Evolutionary conservation across 2,888 invertebrate species (phyloP).

Genomic region (Apotomis turbidana): DNA sequence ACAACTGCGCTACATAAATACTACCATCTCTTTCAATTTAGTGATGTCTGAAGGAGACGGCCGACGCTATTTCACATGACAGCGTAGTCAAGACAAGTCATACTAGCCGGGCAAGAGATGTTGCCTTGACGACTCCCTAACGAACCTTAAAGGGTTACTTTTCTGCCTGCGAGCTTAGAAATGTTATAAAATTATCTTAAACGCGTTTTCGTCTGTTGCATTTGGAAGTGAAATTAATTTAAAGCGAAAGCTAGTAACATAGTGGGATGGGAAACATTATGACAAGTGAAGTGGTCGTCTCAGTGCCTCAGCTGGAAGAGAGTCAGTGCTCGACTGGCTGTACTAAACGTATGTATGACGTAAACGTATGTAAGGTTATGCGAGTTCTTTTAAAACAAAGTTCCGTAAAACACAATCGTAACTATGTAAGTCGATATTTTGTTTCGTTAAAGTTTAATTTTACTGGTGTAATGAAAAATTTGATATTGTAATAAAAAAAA

Average conservation of each 20-base stretch:
- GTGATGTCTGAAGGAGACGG: no score
- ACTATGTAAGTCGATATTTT: no score
- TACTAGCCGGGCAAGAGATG: neutral
- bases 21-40: no score
- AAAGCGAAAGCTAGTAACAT: neutral
- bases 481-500: no score
- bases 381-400: no score
- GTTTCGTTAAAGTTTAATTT: no score
- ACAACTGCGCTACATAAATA: no score
- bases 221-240: neutral
- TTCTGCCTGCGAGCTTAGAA: neutral
- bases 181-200: neutral
- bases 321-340: neutral
- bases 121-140: conserved; percentile 36
- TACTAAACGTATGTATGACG: neutral
- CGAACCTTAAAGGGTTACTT: conserved; percentile 7
- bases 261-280: neutral
- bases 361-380: neutral
- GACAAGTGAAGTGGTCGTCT: neutral
- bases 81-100: no score
- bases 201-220: neutral
- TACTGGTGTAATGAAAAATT: no score
- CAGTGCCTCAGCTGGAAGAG: neutral
- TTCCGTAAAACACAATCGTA: no score
- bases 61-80: no score